Evolutionary conservation across 1,140 invertebrate species (phyloP).

Genomic region (Leptopilina boulardi): DNA sequence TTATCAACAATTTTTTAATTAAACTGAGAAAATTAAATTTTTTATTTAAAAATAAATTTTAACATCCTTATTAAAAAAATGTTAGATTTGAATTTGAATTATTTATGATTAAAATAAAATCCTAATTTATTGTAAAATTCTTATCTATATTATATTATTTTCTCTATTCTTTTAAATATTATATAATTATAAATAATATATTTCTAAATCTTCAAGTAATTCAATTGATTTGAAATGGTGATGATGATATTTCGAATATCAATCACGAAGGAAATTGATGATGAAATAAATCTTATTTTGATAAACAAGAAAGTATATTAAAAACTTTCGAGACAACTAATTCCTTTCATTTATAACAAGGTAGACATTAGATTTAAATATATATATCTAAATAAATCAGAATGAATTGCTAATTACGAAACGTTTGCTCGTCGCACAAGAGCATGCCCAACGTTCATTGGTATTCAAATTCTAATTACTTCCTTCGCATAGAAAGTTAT

Average conservation of each 20-base stretch:
- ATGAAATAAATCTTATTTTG: background rate
- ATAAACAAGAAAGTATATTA: background rate
- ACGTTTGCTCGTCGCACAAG: constrained; percentile 12
- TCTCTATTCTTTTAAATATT: too few species aligned
- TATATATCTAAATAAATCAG: background rate
- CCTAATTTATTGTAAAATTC: too few species aligned
- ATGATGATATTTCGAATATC: background rate
- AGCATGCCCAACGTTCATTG: constrained; percentile 35
- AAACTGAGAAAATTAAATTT: too few species aligned
- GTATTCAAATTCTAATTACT: constrained; percentile 45
- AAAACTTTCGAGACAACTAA: background rate
- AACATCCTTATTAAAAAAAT: too few species aligned
- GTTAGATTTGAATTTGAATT: too few species aligned
- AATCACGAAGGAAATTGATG: background rate
- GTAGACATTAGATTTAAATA: background rate
- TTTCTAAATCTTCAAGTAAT: too few species aligned
- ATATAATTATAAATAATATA: too few species aligned
- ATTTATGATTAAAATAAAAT: too few species aligned
- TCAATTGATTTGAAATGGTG: background rate
- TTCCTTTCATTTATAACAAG: background rate
- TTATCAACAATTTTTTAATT: too few species aligned
- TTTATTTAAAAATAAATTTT: too few species aligned
- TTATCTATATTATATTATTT: too few species aligned
- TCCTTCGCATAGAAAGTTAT: constrained; percentile 55
- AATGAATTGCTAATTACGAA: constrained; percentile 26